Conservation (phyloP, 2,113 vertebrate species). For the Cyanocitta stelleri region DNA sequence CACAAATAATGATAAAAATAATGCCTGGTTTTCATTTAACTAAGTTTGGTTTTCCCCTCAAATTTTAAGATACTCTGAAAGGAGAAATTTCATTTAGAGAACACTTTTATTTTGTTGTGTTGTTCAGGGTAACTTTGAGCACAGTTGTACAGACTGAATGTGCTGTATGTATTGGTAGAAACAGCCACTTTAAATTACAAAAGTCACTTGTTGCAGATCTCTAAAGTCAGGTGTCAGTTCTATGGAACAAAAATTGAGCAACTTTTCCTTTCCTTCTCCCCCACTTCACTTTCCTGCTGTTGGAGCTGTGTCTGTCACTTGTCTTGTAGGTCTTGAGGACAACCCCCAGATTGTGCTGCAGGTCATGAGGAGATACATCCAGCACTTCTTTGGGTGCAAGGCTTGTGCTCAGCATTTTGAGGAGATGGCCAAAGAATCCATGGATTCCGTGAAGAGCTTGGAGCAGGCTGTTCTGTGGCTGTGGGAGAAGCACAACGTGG, state of each 20-base stretch:
- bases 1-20: background rate
- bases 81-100: background rate
- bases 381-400: conserved; percentile 87
- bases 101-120: background rate
- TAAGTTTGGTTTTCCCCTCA: background rate
- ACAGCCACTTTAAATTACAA: background rate
- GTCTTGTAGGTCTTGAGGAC: conserved; percentile 72
- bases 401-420: conserved; percentile 88
- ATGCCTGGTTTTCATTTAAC: background rate
- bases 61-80: background rate
- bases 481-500: conserved; percentile 91
- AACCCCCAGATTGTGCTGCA: conserved; percentile 78
- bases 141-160: rapidly evolving
- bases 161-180: background rate
- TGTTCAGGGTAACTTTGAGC: background rate
- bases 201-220: background rate
- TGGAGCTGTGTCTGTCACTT: background rate
- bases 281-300: rapidly evolving
- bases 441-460: conserved; percentile 67
- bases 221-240: background rate
- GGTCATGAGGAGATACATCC: conserved; percentile 80
- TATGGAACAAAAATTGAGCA: background rate
- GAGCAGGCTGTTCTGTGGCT: conserved; percentile 88
- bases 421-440: conserved; percentile 75
- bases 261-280: background rate